Base-by-base conservation (phyloP, 2,888 invertebrate species). In the Drosophila engyochracea region DNA sequence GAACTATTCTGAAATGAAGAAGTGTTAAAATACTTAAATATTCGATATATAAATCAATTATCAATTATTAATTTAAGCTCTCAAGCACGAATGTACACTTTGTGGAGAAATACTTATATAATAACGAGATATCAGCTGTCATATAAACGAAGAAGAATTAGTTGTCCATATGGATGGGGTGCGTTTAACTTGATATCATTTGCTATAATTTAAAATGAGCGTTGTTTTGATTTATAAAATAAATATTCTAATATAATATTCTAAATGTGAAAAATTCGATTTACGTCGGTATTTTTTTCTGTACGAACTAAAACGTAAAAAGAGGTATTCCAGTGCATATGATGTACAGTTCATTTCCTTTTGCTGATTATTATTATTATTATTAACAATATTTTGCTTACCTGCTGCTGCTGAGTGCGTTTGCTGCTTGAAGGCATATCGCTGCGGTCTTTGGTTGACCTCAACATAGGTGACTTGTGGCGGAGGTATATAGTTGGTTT, bases 371-470 rank as follows among this genome's bases (percentile, higher is more conserved):
- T 9, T 14, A 10, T 16, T 22, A 12, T 22, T 25, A 25, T 1
- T 16, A 47, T 47, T 47, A 47, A 16, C 16, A 16, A 47, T 47
- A 25, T 9, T 25, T 16, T 39, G 14, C 39, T 60, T 16, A 79
- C 79, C 78, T 65, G 68, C n/a, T 9, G 47, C 14, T 16, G 19
- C 51, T 0, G 76, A 51, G 37, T 47, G 51, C 16, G 39, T 22
- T 2, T 35, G 54, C 16, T 59, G 64, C 39, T 58, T 51, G 31
- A 37, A 30, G 14, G n/a, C 37, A 57, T 57, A 54, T 10, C 52
- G 58, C 3, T 10, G 33, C 19, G n/a, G 31, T 16, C 4, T 19
- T 4, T 51, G 28, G 44, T 51, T 65, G 35, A 73, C 35, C 53
- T 47, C 16, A 22, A 80, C 39, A n/a, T 61, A 37, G 25, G 35